phyloP scores from a whole-genome alignment of 2,797 vertebrate species.

The Chaenodraco wilsoni region DNA sequence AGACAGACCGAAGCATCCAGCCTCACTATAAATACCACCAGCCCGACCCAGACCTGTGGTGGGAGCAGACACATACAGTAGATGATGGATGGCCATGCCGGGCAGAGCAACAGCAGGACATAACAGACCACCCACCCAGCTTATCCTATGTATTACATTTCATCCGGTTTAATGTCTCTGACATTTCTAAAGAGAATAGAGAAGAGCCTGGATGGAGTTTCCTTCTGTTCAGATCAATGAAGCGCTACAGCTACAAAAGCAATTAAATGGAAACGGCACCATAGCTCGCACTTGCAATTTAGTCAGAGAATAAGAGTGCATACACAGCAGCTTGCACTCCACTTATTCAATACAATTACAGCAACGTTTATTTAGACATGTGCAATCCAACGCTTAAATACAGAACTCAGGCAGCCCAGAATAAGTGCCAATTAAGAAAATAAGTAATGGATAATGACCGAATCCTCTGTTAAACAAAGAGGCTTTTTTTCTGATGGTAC shows the following conservation, averaged over 20 bases:
- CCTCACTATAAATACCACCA: constrained; percentile 73
- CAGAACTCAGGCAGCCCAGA: not conserved
- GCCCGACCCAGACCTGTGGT: constrained; percentile 50
- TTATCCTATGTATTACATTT: not conserved
- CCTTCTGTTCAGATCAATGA: constrained; percentile 33
- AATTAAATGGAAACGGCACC: constrained; percentile 34
- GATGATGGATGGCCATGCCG: constrained; percentile 54
- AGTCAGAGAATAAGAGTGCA: constrained; percentile 25
- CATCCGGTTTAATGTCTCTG: constrained; percentile 20
- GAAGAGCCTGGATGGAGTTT: constrained; percentile 12
- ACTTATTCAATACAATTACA: constrained; percentile 16
- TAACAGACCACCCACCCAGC: constrained; percentile 65
- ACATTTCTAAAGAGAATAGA: not conserved
- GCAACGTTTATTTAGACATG: constrained; percentile 10
- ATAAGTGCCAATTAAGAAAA: not conserved
- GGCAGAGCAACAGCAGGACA: constrained; percentile 46
- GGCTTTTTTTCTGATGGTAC: not conserved
- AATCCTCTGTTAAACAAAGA: not conserved
- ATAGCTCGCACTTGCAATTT: constrained; percentile 14
- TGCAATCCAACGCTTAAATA: constrained; percentile 2
- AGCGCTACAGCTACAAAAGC: constrained; percentile 14
- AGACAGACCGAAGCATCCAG: constrained; percentile 46
- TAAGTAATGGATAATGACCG: not conserved
- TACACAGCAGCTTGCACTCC: constrained; percentile 20
- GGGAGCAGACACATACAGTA: constrained; percentile 42